phyloP scores from a whole-genome alignment of 2,113 vertebrate species.

The Erythrocercus mccallii region DNA sequence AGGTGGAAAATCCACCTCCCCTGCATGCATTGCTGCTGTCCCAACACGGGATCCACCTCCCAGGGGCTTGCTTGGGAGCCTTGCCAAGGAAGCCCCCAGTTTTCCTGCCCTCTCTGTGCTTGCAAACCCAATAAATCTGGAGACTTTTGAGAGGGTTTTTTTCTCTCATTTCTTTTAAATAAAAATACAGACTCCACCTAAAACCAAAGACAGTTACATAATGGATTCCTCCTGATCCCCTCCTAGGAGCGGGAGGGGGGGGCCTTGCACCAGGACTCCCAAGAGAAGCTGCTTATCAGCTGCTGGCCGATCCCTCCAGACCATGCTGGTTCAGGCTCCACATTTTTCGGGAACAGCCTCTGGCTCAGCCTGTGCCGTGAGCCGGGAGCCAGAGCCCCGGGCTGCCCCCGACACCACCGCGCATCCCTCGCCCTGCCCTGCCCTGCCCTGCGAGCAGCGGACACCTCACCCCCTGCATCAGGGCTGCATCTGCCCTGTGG shows the following conservation, averaged over 20 bases:
- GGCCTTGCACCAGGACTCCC: neutral
- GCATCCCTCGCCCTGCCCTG: neutral
- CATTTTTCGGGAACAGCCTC: neutral
- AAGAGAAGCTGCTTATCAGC: neutral
- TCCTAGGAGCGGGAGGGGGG: rapidly evolving
- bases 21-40: neutral
- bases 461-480: rapidly evolving
- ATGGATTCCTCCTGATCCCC: neutral
- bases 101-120: rapidly evolving
- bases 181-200: neutral
- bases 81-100: neutral
- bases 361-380: neutral
- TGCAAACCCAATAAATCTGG: rapidly evolving
- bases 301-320: neutral
- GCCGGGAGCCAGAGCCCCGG: neutral
- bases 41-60: neutral
- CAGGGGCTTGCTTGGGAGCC: neutral
- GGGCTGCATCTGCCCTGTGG: rapidly evolving
- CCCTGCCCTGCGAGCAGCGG: neutral
- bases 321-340: rapidly evolving
- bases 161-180: neutral
- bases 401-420: rapidly evolving
- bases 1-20: neutral
- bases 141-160: rapidly evolving
- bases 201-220: neutral